Evolutionary conservation across 2,113 vertebrate genomes (phyloP).

Genomic region (Hippocampus mohnikei): DNA sequence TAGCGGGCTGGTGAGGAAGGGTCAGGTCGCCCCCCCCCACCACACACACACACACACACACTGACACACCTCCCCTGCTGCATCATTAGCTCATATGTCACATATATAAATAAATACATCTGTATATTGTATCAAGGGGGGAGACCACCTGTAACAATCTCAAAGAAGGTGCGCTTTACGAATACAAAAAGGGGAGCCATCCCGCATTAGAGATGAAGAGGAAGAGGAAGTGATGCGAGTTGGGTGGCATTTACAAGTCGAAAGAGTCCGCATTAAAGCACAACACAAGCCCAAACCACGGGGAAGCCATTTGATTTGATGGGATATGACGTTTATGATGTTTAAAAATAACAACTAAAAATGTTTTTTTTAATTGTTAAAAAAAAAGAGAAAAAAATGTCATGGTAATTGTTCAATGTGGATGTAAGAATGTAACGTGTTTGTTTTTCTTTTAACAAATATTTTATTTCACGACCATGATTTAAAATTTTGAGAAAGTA

Average conservation of each 20-base stretch:
- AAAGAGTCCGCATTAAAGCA: constrained; percentile 32
- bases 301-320: background rate
- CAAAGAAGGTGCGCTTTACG: constrained; percentile 66
- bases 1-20: constrained; percentile 56
- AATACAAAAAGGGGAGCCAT: constrained; percentile 69
- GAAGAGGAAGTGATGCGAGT: constrained; percentile 40
- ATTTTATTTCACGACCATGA: too few species aligned
- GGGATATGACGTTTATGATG: background rate
- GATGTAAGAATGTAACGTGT: too few species aligned
- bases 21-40: constrained; percentile 31
- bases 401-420: too few species aligned
- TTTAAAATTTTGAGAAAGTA: too few species aligned
- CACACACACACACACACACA: background rate
- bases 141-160: constrained; percentile 68
- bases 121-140: constrained; percentile 33
- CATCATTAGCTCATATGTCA: constrained; percentile 52
- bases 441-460: too few species aligned
- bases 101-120: constrained; percentile 19
- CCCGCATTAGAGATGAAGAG: constrained; percentile 70
- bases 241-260: constrained; percentile 55
- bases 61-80: constrained; percentile 28
- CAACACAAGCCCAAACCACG: constrained; percentile 40
- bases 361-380: too few species aligned
- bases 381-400: too few species aligned
- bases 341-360: too few species aligned